Evolutionary conservation across 2,888 invertebrate species (phyloP), one percentile per base, ranked within the genome.

Genomic region (Pseudeuparius sepicola): DNA sequence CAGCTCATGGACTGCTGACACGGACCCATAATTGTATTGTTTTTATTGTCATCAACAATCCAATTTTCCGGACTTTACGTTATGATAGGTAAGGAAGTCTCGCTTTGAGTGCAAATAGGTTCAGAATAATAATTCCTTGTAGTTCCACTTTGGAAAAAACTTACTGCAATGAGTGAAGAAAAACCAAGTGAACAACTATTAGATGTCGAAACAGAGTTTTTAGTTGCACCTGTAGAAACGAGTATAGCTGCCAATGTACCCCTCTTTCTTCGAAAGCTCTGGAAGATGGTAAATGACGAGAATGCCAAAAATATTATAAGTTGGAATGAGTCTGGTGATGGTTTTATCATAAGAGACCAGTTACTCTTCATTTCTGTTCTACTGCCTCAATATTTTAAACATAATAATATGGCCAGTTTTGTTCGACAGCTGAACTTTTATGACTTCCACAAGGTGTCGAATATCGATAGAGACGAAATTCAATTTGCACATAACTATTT

Each of bases 401-500:
- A 97, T 64, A 94, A 87, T 63, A 96, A 97, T 57, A 84, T 97
- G 80, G 89, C 94, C 36, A 94, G 93, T 59, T 93, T 97, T 60
- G 86, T 96, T 38, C 68, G 97, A 3, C 96, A 96, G 55, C 68
- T 97, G 27, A 97, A 97, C 63, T 93, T 96, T 90, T 97, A 94
- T 72, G 93, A 93, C 16, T 96, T 96, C 62, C 87, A 89, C 52
- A 96, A 96, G 64, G 84, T 90, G 34, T 79, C 86, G 3, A 86
- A 86, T 2, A 77, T 89, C 6, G 92, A 92, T 52, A 86, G 87
- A 54, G 75, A 74, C 47, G 85, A 86, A 61, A 81, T 93, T 65
- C 89, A 94, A 63, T 96, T 96, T 66, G 81, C 83, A 4, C 94
- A 96, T 67, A 83, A 81, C 12, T 90, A 78, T 58, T 96, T 96